Evolutionary conservation across 2,888 invertebrate genomes (phyloP).

Genomic region (Ichneumoninae sp.): DNA sequence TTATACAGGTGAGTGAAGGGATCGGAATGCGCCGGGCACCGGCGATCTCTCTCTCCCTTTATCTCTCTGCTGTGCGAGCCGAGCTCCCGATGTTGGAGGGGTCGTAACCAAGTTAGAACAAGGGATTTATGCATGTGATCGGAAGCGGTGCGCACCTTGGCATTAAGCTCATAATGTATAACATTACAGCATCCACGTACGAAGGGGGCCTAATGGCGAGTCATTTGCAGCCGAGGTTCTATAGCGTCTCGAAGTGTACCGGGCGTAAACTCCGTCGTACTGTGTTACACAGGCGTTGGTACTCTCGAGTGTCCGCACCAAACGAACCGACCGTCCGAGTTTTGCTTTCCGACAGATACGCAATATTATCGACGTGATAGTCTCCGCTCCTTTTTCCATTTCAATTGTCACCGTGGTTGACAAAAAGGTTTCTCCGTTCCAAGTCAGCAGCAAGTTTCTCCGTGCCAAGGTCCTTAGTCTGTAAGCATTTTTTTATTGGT

Average conservation of each 20-base stretch:
- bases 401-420: background rate
- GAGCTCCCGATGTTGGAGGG: constrained; percentile 4
- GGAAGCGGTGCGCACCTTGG: constrained; percentile 75
- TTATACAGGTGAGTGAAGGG: constrained; percentile 56
- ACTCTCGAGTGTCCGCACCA: background rate
- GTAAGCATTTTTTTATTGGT: background rate
- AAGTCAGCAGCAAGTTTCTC: background rate
- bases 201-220: constrained; percentile 57
- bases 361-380: background rate
- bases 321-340: background rate
- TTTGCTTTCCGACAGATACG: constrained; percentile 1
- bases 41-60: background rate
- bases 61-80: constrained; percentile 9
- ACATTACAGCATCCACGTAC: constrained; percentile 75
- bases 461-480: background rate
- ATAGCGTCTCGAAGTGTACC: constrained; percentile 22
- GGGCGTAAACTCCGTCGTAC: constrained; percentile 9
- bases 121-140: constrained; percentile 73
- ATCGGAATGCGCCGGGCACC: constrained; percentile 45
- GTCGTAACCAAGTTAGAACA: constrained; percentile 68
- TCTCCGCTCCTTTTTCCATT: background rate
- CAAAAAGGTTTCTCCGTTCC: no score
- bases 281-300: background rate
- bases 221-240: constrained; percentile 57
- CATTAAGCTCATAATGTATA: constrained; percentile 79